phyloP scores from a whole-genome alignment of 2,113 vertebrate genomes.

The Nothobranchius kuhntae region DNA sequence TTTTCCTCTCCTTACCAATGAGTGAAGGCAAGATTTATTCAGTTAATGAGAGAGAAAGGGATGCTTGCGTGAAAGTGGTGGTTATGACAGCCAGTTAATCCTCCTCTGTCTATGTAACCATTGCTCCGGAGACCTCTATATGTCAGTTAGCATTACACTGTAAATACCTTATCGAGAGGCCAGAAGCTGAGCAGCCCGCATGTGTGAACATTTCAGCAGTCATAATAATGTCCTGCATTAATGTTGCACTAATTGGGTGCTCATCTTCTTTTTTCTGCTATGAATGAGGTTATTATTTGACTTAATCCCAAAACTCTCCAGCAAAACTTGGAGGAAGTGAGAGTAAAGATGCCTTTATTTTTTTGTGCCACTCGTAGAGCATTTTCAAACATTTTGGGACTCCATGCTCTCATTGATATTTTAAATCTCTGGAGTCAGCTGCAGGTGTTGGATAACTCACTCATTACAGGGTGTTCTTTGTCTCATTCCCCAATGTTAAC shows the following conservation, averaged over 20 bases:
- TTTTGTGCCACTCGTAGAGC: constrained; percentile 12
- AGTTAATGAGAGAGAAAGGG: constrained; percentile 67
- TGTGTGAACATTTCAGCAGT: constrained; percentile 55
- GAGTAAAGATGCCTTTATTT: constrained; percentile 3
- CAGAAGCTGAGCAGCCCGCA: constrained; percentile 45
- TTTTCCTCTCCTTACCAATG: constrained; percentile 33
- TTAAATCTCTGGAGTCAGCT: constrained; percentile 45
- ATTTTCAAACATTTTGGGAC: constrained; percentile 31
- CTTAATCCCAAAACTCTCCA: constrained; percentile 52
- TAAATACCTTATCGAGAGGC: constrained; percentile 64
- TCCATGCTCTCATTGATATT: constrained; percentile 44
- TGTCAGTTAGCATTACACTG: constrained; percentile 74
- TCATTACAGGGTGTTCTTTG: constrained; percentile 50
- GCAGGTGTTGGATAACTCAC: constrained; percentile 55
- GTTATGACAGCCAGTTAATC: constrained; percentile 63
- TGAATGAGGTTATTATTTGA: constrained; percentile 23
- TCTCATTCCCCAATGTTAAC: constrained; percentile 22
- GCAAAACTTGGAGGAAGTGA: constrained; percentile 28
- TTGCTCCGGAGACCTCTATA: constrained; percentile 71
- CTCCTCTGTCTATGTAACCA: constrained; percentile 55
- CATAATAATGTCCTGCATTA: constrained; percentile 66
- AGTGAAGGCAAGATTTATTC: constrained; percentile 73
- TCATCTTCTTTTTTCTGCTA: constrained; percentile 41
- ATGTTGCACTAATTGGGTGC: constrained; percentile 62
- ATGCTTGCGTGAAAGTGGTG: constrained; percentile 58